Base-by-base conservation (phyloP, 2,113 vertebrate genomes). In the Phaethornis superciliosus region DNA sequence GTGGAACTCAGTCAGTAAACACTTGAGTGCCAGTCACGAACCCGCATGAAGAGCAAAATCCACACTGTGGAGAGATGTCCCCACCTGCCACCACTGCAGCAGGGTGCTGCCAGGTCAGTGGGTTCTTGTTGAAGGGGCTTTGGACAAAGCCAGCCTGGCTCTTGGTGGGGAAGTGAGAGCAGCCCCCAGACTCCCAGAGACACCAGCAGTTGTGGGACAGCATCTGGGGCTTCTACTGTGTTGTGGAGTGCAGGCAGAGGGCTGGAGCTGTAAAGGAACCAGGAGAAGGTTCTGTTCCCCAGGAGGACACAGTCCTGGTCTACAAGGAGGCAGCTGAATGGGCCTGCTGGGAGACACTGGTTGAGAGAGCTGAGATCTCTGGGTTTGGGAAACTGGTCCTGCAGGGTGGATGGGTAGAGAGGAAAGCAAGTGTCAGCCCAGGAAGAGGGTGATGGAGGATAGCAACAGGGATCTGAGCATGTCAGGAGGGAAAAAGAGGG, bases 381-480 rank as follows among this genome's bases (percentile, higher is more conserved):
- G 76, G 47, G 18, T 56, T 56, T 65, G 52, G 8, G 42, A 58
- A 3, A 12, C 23, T 44, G 35, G 51, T 42, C 65, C 15, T 37
- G 46, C 65, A 52, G 60, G 40, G 12, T 32, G 37, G 42, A 33
- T 47, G 52, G 21, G 17, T 52, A 32, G 51, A 65, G 55, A 81
- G 55, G 33, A 84, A 51, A 68, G 10, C 71, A 47, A 37, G 33
- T 21, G 40, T 49, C 30, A 83, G 54, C 49, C 17, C 54, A 69
- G 89, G 60, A 81, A 30, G 0, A 1, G 24, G n/a, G 60, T 10
- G 21, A 21, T 17, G 37, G 64, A 89, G n/a, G 18, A 46, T 52
- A 87, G 35, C 22, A 72, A 2, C 0, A 0, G 24, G 42, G 37
- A 47, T 58, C 54, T 77, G 58, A 84, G 74, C 32, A 24, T 3